These are phyloP conservation scores for Pteronotus mesoamericanus DNA, from an alignment of 2,797 vertebrate genomes.

Conservation along the genomic window DNA sequence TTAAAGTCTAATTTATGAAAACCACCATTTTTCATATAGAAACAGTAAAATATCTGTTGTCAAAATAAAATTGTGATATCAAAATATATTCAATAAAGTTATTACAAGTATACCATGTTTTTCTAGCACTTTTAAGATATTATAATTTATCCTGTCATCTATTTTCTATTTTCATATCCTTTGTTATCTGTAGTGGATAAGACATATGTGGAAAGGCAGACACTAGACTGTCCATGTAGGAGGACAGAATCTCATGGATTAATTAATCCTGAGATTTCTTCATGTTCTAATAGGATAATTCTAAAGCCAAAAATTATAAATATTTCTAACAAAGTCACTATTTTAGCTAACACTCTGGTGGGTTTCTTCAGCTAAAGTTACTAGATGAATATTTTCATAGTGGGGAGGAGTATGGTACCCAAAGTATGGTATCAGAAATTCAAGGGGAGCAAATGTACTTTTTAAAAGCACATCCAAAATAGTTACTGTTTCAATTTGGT, in stretches of 20 bases:
- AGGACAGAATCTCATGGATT: not conserved
- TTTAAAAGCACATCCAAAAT: not conserved
- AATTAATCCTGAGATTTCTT: not conserved
- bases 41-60: not conserved
- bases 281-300: not conserved
- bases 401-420: not conserved
- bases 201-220: not conserved
- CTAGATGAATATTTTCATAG: not conserved
- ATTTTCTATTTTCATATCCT: not conserved
- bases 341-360: not conserved
- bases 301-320: not conserved
- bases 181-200: not conserved
- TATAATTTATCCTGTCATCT: not conserved
- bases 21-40: not conserved
- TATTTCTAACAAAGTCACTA: not conserved
- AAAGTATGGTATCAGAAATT: not conserved
- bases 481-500: not conserved
- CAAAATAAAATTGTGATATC: not conserved
- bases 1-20: not conserved
- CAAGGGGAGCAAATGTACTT: not conserved
- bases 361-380: not conserved
- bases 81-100: not conserved
- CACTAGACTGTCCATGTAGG: not conserved
- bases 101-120: not conserved
- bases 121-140: not conserved